Evolutionary conservation across 2,113 vertebrate species (phyloP), one percentile per base, ranked within the genome.

Genomic region (Indicator indicator): DNA sequence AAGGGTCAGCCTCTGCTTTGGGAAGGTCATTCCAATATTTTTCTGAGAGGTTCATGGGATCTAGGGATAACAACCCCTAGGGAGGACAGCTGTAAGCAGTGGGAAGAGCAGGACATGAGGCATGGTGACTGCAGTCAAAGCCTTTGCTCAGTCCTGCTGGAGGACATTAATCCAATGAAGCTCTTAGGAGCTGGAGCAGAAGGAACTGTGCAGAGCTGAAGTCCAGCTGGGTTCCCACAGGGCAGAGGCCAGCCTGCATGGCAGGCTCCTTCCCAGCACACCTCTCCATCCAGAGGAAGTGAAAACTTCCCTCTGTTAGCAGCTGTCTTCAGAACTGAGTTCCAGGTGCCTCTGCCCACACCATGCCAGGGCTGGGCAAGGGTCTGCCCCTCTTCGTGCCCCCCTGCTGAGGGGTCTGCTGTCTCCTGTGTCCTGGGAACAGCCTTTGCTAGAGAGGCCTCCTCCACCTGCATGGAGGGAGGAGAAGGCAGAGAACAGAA

Each of bases 1-100:
- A 88, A 93, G 27, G 65, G 74, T 97, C 93, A 94, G 83, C 33
- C 50, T 59, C 56, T 74, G 6, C 54, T 59, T 12, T 4, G 52
- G 20, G 83, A 90, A 92, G 72, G 72, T 3, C 44, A 60, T 24
- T 56, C 19, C 48, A 52, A 5, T 13, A 18, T 71, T 74, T 5
- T 23, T 77, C 9, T 0, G 4, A 52, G 48, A 59, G 23, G 70
- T 54, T 67, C 8, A 12, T 2, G n/a, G 30, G 6, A 58, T 67
- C 27, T 50, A 50, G 24, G 59, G 14, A 77, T 58, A 54, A 33
- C 50, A 64, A 52, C 19, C 48, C 64, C 67, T 1, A 6, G 24
- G 26, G 36, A 88, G 15, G 38, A 58, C 44, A 76, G 3, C 50
- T 27, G 16, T 23, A 65, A 54, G 67, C 60, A 55, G 2, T 5